These are phyloP conservation scores for Parascotia fuliginaria DNA, from an alignment of 2,888 invertebrate genomes.

Conservation along the genomic window DNA sequence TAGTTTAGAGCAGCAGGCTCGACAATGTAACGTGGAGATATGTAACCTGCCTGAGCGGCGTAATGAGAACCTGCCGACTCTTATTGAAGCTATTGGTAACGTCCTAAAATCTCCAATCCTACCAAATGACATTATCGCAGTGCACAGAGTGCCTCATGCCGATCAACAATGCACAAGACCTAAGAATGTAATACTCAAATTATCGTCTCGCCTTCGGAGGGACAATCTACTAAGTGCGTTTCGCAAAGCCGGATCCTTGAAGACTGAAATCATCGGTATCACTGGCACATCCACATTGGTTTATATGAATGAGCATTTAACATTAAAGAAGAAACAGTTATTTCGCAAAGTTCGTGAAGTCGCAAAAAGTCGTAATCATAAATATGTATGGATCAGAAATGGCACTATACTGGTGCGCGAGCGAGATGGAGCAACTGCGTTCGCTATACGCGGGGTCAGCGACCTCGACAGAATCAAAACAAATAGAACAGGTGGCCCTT, in stretches of 20 bases:
- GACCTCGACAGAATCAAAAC: not conserved
- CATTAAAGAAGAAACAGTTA: too few relatives aligned
- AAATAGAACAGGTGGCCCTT: too few relatives aligned
- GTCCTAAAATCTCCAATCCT: not conserved
- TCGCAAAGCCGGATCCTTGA: not conserved
- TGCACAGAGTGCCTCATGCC: too few relatives aligned
- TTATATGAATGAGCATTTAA: not conserved
- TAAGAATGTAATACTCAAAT: not conserved
- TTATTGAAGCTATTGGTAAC: not conserved
- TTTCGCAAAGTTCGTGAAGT: not conserved
- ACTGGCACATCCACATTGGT: not conserved
- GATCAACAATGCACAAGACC: not conserved
- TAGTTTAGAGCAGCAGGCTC: conserved; percentile 3
- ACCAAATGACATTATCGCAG: not conserved
- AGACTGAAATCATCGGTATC: not conserved
- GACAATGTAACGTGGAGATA: too few relatives aligned
- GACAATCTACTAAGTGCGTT: not conserved
- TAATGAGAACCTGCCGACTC: conserved; percentile 1
- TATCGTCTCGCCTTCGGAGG: not conserved
- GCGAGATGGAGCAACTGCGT: conserved; percentile 1
- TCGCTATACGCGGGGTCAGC: not conserved
- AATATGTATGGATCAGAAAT: conserved; percentile 3
- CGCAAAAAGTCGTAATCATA: not conserved
- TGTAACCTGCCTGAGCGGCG: too few relatives aligned
- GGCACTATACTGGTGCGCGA: conserved; percentile 2